These are phyloP conservation scores for Maniola jurtina DNA, from an alignment of 1,140 invertebrate genomes.

Conservation along the genomic window DNA sequence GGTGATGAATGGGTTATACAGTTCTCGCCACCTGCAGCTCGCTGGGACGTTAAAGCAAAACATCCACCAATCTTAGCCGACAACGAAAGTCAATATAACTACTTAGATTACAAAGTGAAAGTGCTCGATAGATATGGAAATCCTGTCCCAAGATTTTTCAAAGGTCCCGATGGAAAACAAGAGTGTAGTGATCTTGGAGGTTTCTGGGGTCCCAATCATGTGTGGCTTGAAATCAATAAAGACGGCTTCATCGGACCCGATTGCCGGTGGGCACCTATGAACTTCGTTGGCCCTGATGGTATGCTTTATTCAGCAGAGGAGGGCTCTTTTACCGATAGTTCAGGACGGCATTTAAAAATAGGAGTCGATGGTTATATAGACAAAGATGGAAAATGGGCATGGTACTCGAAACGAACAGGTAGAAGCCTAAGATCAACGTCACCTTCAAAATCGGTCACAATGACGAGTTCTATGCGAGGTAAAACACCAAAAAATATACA, in stretches of 20 bases:
- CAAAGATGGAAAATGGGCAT: constrained; percentile 67
- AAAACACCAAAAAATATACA: constrained; percentile 26
- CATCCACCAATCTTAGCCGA: constrained; percentile 48
- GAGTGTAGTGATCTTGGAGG: constrained; percentile 72
- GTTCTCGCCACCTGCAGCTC: constrained; percentile 61
- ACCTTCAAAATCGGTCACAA: constrained; percentile 28
- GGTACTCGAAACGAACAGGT: constrained; percentile 48
- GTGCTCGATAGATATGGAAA: constrained; percentile 61
- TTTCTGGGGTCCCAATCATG: constrained; percentile 56
- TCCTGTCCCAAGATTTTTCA: constrained; percentile 62
- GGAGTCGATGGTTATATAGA: constrained; percentile 69
- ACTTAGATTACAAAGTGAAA: constrained; percentile 72
- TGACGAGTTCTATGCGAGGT: constrained; percentile 21
- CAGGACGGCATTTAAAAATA: constrained; percentile 50
- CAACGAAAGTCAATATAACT: constrained; percentile 63
- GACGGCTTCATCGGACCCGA: constrained; percentile 69
- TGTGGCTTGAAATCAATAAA: constrained; percentile 69
- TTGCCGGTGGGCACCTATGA: constrained; percentile 68
- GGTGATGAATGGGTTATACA: constrained; percentile 67
- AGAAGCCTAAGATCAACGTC: constrained; percentile 49
- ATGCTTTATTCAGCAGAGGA: constrained; percentile 67
- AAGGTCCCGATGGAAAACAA: constrained; percentile 68
- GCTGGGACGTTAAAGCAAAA: constrained; percentile 62
- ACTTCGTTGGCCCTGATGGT: constrained; percentile 67
- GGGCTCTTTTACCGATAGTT: constrained; percentile 55